phyloP scores from a whole-genome alignment of 2,113 vertebrate genomes.

The Diphyllodes magnificus region DNA sequence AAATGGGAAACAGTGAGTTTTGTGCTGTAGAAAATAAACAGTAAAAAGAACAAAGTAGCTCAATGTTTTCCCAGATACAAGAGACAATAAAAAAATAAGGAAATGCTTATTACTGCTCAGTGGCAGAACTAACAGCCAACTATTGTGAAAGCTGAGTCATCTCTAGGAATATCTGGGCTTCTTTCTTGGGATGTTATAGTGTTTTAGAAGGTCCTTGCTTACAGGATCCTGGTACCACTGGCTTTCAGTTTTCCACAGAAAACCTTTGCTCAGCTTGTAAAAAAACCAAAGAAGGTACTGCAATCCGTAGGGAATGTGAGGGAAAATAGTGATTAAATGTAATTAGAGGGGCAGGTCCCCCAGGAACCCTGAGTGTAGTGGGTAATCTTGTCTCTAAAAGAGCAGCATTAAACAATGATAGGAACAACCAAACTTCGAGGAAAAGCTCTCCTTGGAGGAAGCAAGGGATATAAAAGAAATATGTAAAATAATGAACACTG shows the following conservation, averaged over 20 bases:
- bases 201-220: not conserved
- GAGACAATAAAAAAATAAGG: not conserved
- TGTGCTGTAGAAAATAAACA: not conserved
- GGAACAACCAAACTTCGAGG: not conserved
- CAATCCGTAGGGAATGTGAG: not conserved
- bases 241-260: not conserved
- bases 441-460: not conserved
- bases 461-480: not conserved
- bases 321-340: not conserved
- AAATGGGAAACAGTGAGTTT: not conserved
- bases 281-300: not conserved
- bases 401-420: constrained; percentile 2
- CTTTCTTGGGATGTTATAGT: not conserved
- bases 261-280: not conserved
- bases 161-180: not conserved
- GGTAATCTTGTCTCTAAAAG: not conserved
- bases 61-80: fast-evolving
- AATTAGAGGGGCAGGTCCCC: not conserved
- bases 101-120: not conserved
- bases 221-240: not conserved
- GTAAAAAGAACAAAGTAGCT: not conserved
- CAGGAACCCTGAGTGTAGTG: not conserved
- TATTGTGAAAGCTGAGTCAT: not conserved
- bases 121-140: not conserved
- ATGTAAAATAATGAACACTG: not conserved